These are phyloP conservation scores for Paedocypris sp. DNA, from an alignment of 2,113 vertebrate species.

Conservation along the genomic window DNA sequence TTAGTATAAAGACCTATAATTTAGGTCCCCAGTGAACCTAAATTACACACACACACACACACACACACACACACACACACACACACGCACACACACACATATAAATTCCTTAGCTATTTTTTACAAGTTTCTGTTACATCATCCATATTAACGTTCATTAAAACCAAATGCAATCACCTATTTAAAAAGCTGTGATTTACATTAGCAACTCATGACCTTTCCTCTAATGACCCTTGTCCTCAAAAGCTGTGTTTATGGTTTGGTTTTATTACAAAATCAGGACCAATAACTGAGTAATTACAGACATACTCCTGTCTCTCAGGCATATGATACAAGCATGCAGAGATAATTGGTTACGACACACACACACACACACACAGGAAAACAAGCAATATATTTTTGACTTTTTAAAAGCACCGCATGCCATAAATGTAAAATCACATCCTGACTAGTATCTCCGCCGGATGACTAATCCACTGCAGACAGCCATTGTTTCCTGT, in stretches of 20 bases:
- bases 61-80: too few species aligned
- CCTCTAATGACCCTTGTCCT: neutral
- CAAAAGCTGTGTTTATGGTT: conserved; percentile 1
- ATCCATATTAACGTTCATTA: too few species aligned
- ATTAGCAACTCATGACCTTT: neutral
- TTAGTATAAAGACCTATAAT: too few species aligned
- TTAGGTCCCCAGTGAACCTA: too few species aligned
- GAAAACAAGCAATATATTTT: too few species aligned
- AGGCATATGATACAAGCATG: neutral
- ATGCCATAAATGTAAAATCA: neutral
- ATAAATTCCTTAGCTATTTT: too few species aligned
- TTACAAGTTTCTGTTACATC: too few species aligned
- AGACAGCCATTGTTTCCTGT: neutral
- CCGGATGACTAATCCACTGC: neutral
- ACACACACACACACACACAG: too few species aligned
- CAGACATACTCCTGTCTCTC: neutral
- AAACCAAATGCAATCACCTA: too few species aligned
- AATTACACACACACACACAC: too few species aligned
- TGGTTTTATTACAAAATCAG: conserved; percentile 1
- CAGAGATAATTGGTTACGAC: neutral
- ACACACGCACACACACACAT: too few species aligned
- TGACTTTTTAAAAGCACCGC: too few species aligned
- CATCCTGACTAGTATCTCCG: neutral
- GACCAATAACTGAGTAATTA: neutral
- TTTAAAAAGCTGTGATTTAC: neutral